Base-by-base conservation (phyloP, 1,140 invertebrate species). In the Zophobas atratus region DNA sequence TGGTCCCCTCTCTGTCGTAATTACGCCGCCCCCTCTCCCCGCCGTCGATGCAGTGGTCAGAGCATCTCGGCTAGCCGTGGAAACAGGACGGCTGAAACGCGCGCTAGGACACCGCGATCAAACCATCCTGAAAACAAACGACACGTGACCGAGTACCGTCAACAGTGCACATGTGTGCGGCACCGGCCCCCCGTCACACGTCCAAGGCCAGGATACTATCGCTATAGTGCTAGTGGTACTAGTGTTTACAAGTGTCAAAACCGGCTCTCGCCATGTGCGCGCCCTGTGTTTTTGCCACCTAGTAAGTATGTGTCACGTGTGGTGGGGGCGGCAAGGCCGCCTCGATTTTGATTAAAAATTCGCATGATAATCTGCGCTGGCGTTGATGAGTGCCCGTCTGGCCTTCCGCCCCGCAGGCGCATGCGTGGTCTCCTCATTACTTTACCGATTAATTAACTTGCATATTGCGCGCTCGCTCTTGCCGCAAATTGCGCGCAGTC, bases 371-470 rank as follows among this genome's bases (percentile, higher is more conserved):
- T 85, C 83, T 82, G 82, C 79, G 82, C 82, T 84, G 83, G 83
- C 84, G 84, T 84, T 84, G 84, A 84, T 84, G 84, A 85, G 82
- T 80, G 77, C 81, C 77, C 73, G 77, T 77, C 70, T 41, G 60
- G 43, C 78, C 60, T 53, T 76, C 70, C 77, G 77, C 75, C 76
- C 71, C n/a, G 75, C 79, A 46, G 51, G 82, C 84, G 84, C 84
- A 79, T 85, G 85, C 85, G 85, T 84, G 75, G 75, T 85, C 77
- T 82, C 82, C 85, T 86, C 85, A 86, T 86, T 86, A 86, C 85
- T 85, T 83, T 83, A 81, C 83, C 85, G 85, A 86, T 86, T 86
- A 86, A 86, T 86, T 86, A 86, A 86, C 85, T 86, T 86, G 85
- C 85, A 86, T 86, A 86, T 85, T 82, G 84, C 85, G 80, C 73